Conservation (phyloP, 2,888 invertebrate genomes). For the Eristalis arbustorum region DNA sequence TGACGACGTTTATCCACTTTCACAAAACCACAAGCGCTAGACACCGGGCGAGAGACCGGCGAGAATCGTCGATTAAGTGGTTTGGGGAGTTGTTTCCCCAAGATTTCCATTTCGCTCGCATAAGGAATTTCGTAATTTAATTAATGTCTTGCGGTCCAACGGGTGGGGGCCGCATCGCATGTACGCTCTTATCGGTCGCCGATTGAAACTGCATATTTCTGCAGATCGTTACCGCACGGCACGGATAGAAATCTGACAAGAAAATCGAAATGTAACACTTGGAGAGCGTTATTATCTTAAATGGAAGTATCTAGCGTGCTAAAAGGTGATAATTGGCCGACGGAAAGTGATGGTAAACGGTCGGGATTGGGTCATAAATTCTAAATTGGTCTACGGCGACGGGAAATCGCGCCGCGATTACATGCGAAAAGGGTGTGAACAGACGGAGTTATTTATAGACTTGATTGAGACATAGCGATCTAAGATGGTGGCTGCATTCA, state of each 20-base stretch:
- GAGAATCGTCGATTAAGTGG: conserved; percentile 50
- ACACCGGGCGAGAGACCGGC: neutral
- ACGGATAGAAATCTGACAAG: conserved; percentile 1
- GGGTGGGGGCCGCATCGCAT: neutral
- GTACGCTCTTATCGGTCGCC: conserved; percentile 1
- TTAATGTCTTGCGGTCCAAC: conserved; percentile 43
- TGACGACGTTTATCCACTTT: conserved; percentile 48
- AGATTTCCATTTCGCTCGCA: conserved; percentile 15
- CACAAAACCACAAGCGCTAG: conserved; percentile 30
- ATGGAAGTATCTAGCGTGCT: conserved; percentile 55
- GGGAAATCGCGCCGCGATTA: neutral
- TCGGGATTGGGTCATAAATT: neutral
- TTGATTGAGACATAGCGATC: neutral
- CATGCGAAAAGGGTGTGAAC: neutral
- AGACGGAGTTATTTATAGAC: neutral
- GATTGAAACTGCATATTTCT: conserved; percentile 51
- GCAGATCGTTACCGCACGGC: neutral
- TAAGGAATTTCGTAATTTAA: conserved; percentile 62
- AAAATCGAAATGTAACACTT: conserved; percentile 52
- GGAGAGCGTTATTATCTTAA: conserved; percentile 48
- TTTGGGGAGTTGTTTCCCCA: conserved; percentile 39
- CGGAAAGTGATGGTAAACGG: neutral
- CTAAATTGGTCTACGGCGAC: neutral
- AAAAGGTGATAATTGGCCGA: conserved; percentile 64
- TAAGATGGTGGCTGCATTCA: too few species aligned